Evolutionary conservation across 2,888 invertebrate species (phyloP).

Genomic region (Coenonympha arcania): DNA sequence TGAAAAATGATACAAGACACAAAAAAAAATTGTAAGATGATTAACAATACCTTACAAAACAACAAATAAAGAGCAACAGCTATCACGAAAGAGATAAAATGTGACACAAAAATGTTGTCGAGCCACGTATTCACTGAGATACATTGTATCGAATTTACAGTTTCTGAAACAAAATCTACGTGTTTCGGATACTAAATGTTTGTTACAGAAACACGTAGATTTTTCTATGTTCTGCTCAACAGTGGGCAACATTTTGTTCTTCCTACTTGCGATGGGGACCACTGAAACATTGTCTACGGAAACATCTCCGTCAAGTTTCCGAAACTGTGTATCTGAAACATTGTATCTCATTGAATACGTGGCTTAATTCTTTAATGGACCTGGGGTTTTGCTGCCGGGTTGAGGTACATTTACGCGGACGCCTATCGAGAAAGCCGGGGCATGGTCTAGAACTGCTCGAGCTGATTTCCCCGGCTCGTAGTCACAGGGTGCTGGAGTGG

Average conservation of each 20-base stretch:
- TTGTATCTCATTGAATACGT: too few species aligned
- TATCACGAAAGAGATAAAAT: neutral
- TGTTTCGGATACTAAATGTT: too few species aligned
- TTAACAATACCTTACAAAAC: neutral
- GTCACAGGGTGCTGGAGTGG: constrained; percentile 91
- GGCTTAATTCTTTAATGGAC: constrained; percentile 49
- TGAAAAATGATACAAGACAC: neutral
- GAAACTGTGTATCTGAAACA: too few species aligned
- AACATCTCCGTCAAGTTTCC: too few species aligned
- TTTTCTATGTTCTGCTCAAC: too few species aligned
- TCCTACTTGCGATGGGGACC: neutral
- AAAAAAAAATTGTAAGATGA: neutral
- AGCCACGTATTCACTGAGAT: too few species aligned
- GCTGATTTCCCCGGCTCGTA: constrained; percentile 85
- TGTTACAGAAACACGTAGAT: too few species aligned
- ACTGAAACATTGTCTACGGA: too few species aligned
- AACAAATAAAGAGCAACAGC: neutral
- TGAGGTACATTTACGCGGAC: constrained; percentile 67
- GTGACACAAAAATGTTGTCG: neutral
- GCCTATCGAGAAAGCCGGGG: constrained; percentile 78
- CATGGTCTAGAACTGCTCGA: constrained; percentile 67
- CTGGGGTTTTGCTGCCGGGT: constrained; percentile 68
- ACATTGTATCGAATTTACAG: too few species aligned
- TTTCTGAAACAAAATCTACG: too few species aligned
- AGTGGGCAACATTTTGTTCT: too few species aligned